These are phyloP conservation scores for Aphaenogaster floridana DNA, from an alignment of 1,140 invertebrate genomes.

Conservation along the genomic window DNA sequence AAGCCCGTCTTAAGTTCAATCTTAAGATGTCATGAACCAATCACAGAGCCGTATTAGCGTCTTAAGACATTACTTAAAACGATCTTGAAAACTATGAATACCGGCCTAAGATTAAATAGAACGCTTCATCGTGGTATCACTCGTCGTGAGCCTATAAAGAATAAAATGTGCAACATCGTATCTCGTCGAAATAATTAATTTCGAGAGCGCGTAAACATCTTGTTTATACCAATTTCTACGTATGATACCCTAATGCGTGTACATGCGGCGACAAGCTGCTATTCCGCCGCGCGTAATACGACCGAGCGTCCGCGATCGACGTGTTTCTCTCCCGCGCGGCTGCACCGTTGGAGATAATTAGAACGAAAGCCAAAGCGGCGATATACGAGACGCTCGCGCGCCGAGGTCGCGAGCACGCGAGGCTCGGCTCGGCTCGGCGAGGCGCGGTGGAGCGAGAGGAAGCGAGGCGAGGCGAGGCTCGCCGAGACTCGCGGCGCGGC, in stretches of 20 bases:
- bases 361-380: constrained; percentile 65
- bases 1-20: no score
- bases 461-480: constrained; percentile 1
- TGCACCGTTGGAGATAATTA: constrained; percentile 64
- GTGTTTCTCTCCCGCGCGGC: constrained; percentile 54
- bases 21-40: no score
- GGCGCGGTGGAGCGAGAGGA: constrained; percentile 3
- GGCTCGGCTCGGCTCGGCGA: constrained; percentile 26
- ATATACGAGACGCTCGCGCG: constrained; percentile 56
- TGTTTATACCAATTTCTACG: constrained; percentile 5
- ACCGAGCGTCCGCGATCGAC: constrained; percentile 7
- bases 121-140: background rate
- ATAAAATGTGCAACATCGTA: background rate
- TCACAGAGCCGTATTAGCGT: no score
- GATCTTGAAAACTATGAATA: no score
- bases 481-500: constrained; percentile 15
- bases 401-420: constrained; percentile 55
- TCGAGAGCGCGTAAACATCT: background rate
- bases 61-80: no score
- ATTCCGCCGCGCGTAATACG: background rate
- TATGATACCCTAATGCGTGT: background rate
- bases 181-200: constrained; percentile 5
- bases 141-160: background rate
- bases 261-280: constrained; percentile 3
- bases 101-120: background rate